Conservation (phyloP, 2,113 vertebrate species). For the Cavia aperea region DNA sequence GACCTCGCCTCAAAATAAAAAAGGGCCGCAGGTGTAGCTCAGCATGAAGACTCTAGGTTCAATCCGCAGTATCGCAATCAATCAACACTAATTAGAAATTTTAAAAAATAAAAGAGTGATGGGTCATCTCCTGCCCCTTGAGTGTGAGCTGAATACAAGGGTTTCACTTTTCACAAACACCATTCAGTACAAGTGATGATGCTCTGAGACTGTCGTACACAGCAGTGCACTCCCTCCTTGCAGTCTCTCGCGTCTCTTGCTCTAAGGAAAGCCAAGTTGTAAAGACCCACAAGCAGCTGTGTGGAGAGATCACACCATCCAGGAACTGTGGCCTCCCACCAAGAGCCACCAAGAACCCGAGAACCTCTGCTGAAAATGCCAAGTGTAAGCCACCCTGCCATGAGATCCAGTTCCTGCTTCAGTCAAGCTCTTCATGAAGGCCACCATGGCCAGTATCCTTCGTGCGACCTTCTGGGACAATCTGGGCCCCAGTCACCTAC, state of each 20-base stretch:
- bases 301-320: background rate
- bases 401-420: background rate
- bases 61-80: too few relatives aligned
- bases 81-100: background rate
- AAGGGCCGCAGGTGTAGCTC: background rate
- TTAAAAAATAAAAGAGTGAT: background rate
- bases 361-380: background rate
- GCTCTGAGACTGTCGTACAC: background rate
- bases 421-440: background rate
- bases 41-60: background rate
- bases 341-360: background rate
- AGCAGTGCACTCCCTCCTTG: background rate
- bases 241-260: background rate
- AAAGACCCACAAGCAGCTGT: background rate
- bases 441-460: background rate
- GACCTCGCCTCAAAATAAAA: background rate
- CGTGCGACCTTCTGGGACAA: background rate
- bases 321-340: background rate
- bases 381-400: background rate
- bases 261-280: background rate
- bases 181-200: background rate
- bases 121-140: too few relatives aligned
- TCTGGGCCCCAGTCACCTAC: background rate
- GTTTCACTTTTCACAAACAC: background rate
- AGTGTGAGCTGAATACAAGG: background rate